Percentiles rank a stretch among this genome's conserved stretches.
Conservation (phyloP, 1,140 invertebrate genomes). For the Drosophila takahashii region DNA sequence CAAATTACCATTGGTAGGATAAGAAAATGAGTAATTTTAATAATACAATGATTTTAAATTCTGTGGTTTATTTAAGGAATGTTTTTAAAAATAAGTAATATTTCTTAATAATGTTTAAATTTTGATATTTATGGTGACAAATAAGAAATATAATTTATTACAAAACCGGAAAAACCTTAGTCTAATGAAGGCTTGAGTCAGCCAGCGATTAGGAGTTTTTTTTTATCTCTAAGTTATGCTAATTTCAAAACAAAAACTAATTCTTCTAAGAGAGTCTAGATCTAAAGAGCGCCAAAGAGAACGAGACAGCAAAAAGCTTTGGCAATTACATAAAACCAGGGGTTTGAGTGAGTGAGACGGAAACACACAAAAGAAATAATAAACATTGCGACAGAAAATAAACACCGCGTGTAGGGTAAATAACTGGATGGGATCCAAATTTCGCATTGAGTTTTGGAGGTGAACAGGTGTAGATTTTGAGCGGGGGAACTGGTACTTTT, state of each 20-base stretch:
- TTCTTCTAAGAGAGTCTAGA: conserved; percentile 13
- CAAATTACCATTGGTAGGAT: background rate
- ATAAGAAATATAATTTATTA: background rate
- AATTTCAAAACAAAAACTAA: conserved; percentile 9
- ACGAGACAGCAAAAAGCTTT: conserved; percentile 9
- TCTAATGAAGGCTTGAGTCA: conserved; percentile 18
- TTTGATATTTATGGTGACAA: conserved; percentile 11
- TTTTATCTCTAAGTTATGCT: background rate
- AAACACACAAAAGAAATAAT: conserved; percentile 45
- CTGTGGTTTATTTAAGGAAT: too few relatives aligned
- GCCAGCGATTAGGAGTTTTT: background rate
- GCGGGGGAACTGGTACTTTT: background rate
- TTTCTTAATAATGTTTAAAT: too few relatives aligned
- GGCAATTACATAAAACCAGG: conserved; percentile 45
- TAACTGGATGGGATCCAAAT: conserved; percentile 10
- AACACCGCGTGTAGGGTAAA: conserved; percentile 29
- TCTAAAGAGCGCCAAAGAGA: conserved; percentile 12
- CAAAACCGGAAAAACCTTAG: background rate
- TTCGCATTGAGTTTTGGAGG: conserved; percentile 25
- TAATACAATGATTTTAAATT: too few relatives aligned
- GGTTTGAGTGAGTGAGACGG: conserved; percentile 12
- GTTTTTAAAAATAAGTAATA: too few relatives aligned
- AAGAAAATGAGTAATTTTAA: too few relatives aligned
- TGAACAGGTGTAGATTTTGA: conserved; percentile 20
- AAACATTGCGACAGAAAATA: conserved; percentile 59